These are phyloP conservation scores for Fissipunctia ypsillon DNA, from an alignment of 2,888 invertebrate species.

Conservation along the genomic window DNA sequence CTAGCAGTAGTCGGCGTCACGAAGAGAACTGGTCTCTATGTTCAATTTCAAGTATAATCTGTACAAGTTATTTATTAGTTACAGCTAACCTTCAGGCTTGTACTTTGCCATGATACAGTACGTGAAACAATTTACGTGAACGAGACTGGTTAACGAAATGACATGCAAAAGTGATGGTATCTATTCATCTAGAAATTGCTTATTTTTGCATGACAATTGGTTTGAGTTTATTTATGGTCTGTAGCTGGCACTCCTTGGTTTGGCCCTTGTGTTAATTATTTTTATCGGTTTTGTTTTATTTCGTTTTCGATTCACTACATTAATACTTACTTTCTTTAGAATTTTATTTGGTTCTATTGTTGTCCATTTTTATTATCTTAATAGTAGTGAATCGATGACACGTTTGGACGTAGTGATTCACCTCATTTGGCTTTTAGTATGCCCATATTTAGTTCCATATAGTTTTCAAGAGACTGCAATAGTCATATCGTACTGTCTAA, in stretches of 20 bases:
- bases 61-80: slow-evolving; percentile 9
- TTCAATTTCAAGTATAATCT: slow-evolving; percentile 40
- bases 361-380: slow-evolving; percentile 18
- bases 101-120: slow-evolving; percentile 11
- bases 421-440: slow-evolving; percentile 75
- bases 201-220: slow-evolving; percentile 86
- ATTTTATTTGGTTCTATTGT: slow-evolving; percentile 42
- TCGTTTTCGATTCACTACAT: slow-evolving; percentile 71
- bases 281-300: slow-evolving; percentile 70
- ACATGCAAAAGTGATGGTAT: slow-evolving; percentile 78
- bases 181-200: slow-evolving; percentile 82
- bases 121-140: slow-evolving; percentile 36
- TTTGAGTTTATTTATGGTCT: slow-evolving; percentile 82
- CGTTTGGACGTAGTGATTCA: slow-evolving; percentile 69
- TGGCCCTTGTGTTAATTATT: slow-evolving; percentile 86
- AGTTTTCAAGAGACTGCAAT: slow-evolving; percentile 81
- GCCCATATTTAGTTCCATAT: slow-evolving; percentile 70
- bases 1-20: slow-evolving; percentile 31
- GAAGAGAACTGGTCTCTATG: slow-evolving; percentile 13
- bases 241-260: slow-evolving; percentile 90
- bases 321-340: slow-evolving; percentile 51
- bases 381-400: slow-evolving; percentile 69
- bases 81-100: slow-evolving; percentile 25
- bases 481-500: slow-evolving; percentile 74
- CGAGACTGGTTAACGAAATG: slow-evolving; percentile 61